These are phyloP conservation scores for Corythoichthys haematopterus DNA, from an alignment of 2,113 vertebrate species.

Conservation along the genomic window DNA sequence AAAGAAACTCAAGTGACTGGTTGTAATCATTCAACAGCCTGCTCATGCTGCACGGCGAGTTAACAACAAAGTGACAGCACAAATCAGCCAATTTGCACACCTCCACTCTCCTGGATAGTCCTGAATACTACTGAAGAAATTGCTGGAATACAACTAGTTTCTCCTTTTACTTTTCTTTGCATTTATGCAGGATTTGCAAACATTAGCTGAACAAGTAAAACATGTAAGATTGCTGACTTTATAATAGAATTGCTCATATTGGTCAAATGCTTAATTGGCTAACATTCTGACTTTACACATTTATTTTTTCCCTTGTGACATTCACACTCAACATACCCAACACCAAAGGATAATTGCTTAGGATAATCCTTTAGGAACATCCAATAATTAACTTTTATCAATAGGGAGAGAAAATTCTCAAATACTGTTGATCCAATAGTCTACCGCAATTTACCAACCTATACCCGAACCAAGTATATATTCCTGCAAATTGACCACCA, in stretches of 20 bases:
- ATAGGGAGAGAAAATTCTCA: background rate
- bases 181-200: background rate
- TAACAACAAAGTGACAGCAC: background rate
- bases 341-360: background rate
- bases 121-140: background rate
- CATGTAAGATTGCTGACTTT: background rate
- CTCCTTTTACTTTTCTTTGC: too few species aligned
- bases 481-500: too few species aligned
- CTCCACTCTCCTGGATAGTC: background rate
- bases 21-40: background rate
- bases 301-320: background rate
- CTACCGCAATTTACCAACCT: too few species aligned
- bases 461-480: too few species aligned
- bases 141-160: background rate
- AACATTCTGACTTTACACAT: background rate
- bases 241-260: too few species aligned
- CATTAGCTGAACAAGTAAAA: background rate
- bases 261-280: too few species aligned
- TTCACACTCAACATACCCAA: too few species aligned
- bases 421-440: too few species aligned
- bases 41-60: background rate
- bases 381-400: background rate
- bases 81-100: background rate
- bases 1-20: background rate
- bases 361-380: background rate